Conservation (phyloP, 2,797 vertebrate species). For the Syngnathus acus region DNA sequence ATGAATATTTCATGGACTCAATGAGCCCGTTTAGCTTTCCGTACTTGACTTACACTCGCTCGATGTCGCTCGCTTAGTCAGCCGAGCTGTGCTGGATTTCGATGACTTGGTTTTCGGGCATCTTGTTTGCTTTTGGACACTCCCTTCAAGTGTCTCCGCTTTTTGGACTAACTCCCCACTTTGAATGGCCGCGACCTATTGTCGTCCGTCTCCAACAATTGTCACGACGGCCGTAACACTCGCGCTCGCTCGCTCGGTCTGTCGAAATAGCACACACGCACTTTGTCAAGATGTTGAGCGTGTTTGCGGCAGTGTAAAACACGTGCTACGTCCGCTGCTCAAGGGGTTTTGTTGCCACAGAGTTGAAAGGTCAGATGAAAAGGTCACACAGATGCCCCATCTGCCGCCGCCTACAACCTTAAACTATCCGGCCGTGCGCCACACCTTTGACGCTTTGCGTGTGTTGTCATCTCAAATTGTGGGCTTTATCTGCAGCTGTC, state of each 20-base stretch:
- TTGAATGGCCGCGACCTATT: too few relatives aligned
- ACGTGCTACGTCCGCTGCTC: slow-evolving; percentile 48
- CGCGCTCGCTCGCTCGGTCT: slow-evolving; percentile 15
- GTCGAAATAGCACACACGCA: not conserved
- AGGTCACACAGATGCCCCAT: slow-evolving; percentile 48
- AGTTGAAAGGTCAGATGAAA: slow-evolving; percentile 46
- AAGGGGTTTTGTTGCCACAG: slow-evolving; percentile 24
- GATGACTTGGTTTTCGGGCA: too few relatives aligned
- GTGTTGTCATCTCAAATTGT: not conserved
- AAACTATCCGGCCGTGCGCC: slow-evolving; percentile 33
- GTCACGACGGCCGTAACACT: slow-evolving; percentile 33
- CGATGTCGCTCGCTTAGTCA: too few relatives aligned
- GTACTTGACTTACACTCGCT: too few relatives aligned
- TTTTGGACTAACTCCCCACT: too few relatives aligned
- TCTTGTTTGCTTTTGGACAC: too few relatives aligned
- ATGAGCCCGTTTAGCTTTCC: too few relatives aligned
- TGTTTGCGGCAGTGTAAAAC: slow-evolving; percentile 30
- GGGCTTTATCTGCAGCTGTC: not conserved
- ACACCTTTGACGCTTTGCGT: not conserved
- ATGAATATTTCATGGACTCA: too few relatives aligned
- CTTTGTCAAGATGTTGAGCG: slow-evolving; percentile 1
- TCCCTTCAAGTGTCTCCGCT: too few relatives aligned
- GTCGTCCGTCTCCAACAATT: slow-evolving; percentile 11
- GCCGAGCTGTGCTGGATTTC: too few relatives aligned
- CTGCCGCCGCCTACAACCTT: slow-evolving; percentile 28